Conservation (phyloP, 2,797 vertebrate genomes). For the Furcifer pardalis region DNA sequence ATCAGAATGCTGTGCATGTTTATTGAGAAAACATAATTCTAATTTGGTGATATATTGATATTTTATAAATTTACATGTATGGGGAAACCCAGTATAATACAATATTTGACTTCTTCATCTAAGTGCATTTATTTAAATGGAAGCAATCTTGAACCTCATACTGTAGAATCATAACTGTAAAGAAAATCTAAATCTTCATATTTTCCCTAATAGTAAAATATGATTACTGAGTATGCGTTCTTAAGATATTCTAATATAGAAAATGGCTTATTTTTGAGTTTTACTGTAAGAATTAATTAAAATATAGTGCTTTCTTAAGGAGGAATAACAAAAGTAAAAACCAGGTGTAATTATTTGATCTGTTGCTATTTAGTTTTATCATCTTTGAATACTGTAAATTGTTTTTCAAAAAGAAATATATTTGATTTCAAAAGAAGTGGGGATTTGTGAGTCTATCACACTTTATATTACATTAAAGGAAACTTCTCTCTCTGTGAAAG, state of each 20-base stretch:
- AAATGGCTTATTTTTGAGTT: neutral
- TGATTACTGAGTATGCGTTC: neutral
- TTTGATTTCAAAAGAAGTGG: constrained; percentile 25
- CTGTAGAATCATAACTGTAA: neutral
- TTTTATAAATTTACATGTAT: constrained; percentile 62
- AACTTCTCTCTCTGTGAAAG: neutral
- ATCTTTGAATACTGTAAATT: constrained; percentile 52
- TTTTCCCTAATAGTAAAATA: constrained; percentile 1
- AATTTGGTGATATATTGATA: constrained; percentile 57
- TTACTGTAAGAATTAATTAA: constrained; percentile 19
- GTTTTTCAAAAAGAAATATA: constrained; percentile 49
- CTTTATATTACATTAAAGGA: constrained; percentile 2
- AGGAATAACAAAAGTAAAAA: neutral
- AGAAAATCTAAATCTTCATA: neutral
- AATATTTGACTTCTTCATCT: constrained; percentile 49
- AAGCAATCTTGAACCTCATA: constrained; percentile 30
- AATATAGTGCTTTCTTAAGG: constrained; percentile 26
- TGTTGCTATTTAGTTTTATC: constrained; percentile 40
- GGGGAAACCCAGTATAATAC: too few relatives aligned
- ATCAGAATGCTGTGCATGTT: constrained; percentile 50
- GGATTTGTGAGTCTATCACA: neutral
- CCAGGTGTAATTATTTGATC: neutral
- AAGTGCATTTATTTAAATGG: constrained; percentile 53
- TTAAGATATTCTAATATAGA: constrained; percentile 30
- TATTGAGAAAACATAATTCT: constrained; percentile 67